Base-by-base conservation (phyloP, 2,113 vertebrate species). In the Triplophysa rosa region DNA sequence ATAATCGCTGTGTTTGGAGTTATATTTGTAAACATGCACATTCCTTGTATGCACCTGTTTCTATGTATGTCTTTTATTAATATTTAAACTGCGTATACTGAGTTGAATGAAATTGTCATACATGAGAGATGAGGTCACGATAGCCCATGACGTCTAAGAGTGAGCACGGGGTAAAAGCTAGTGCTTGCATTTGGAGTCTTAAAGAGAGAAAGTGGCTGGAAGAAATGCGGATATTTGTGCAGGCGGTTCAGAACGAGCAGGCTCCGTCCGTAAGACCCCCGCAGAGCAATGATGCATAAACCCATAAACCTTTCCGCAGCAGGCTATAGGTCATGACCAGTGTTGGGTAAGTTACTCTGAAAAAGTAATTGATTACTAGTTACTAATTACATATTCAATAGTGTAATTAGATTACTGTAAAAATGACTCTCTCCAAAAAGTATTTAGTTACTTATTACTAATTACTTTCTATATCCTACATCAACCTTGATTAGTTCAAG, bases 301-400 rank as follows among this genome's bases (percentile, higher is more conserved):
- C 68, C 49, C 68, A n/a, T n/a, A n/a, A n/a, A n/a, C n/a, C 52
- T 56, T 56, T 58, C 14, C 68, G 37, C 49, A 56, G 17, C 19
- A 29, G 68, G 68, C 33, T 68, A 59, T 78, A 45, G 77, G 54
- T 78, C 54, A 78, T 52, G 77, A 78, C 67, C n/a, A n/a, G n/a
- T n/a, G n/a, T n/a, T n/a, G n/a, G n/a, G n/a, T n/a, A n/a, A n/a
- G n/a, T n/a, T n/a, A n/a, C n/a, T n/a, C n/a, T n/a, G n/a, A n/a
- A n/a, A n/a, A n/a, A n/a, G n/a, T n/a, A n/a, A n/a, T n/a, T n/a
- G n/a, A n/a, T n/a, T n/a, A n/a, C n/a, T n/a, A n/a, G n/a, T n/a
- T n/a, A n/a, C n/a, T n/a, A n/a, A n/a, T n/a, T n/a, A n/a, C n/a
- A n/a, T n/a, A n/a, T n/a, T n/a, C n/a, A n/a, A n/a, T n/a, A n/a